Evolutionary conservation across 2,113 vertebrate genomes (phyloP).

Genomic region (Addax nasomaculatus): DNA sequence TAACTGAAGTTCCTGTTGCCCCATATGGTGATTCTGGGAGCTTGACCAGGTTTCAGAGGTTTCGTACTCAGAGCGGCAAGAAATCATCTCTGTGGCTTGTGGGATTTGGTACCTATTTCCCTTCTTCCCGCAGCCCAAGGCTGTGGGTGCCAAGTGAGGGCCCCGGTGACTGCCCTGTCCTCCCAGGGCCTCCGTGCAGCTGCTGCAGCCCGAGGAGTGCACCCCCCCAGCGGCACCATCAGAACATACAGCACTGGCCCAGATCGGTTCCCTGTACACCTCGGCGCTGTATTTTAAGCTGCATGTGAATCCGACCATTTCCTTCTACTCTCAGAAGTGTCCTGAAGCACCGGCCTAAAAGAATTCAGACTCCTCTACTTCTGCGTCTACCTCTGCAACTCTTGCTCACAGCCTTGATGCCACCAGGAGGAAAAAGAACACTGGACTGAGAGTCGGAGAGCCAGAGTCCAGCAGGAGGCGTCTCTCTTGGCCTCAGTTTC

Average conservation of each 20-base stretch:
- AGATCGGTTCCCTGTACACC: rapidly evolving
- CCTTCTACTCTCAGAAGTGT: neutral
- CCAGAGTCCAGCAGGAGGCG: neutral
- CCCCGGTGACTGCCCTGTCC: neutral
- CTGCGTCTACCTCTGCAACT: neutral
- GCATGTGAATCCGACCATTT: neutral
- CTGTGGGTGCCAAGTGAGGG: neutral
- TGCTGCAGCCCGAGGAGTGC: neutral
- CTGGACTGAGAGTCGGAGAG: rapidly evolving
- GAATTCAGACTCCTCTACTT: neutral
- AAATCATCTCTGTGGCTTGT: constrained; percentile 43
- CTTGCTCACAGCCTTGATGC: too few relatives aligned
- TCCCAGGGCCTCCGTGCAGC: neutral
- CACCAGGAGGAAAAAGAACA: neutral
- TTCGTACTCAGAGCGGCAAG: neutral
- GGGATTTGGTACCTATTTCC: constrained; percentile 23
- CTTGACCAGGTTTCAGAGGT: constrained; percentile 26
- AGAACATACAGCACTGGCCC: neutral
- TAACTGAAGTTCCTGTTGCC: constrained; percentile 48
- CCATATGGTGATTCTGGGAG: constrained; percentile 25
- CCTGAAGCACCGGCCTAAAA: neutral
- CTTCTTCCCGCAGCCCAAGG: neutral
- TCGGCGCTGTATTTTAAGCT: neutral
- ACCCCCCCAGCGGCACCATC: neutral
- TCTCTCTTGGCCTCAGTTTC: constrained; percentile 18